A percentile compares a stretch with the other conserved stretches of the same genome.
Conservation (phyloP, 2,888 invertebrate genomes). For the Lasioglossum oenotherae region DNA sequence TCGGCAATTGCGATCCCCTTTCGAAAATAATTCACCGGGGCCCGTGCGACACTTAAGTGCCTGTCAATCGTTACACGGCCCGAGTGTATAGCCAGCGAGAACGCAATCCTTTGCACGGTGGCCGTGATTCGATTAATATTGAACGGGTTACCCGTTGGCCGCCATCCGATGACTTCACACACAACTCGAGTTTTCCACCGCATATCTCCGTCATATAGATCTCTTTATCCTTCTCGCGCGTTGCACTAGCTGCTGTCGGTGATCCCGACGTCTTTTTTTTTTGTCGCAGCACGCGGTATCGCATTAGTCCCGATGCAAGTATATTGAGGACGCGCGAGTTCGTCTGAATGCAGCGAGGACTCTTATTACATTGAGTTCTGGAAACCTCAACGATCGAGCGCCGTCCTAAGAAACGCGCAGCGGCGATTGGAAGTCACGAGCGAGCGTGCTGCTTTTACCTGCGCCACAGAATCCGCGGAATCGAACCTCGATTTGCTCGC, state of each 20-base stretch:
- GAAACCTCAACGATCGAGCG: conserved; percentile 33
- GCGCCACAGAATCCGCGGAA: background rate
- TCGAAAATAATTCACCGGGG: conserved; percentile 59
- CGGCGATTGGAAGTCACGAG: conserved; percentile 28
- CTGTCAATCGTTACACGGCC: conserved; percentile 38
- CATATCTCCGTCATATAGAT: conserved; percentile 58
- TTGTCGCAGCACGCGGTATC: conserved; percentile 64
- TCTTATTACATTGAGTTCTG: conserved; percentile 61
- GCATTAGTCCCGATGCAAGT: conserved; percentile 76
- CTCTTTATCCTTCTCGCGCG: conserved; percentile 42
- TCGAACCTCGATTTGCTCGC: conserved; percentile 8
- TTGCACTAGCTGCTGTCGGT: conserved; percentile 47
- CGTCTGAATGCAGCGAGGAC: conserved; percentile 64
- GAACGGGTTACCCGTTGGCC: conserved; percentile 79
- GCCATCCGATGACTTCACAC: conserved; percentile 72
- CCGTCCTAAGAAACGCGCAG: conserved; percentile 28
- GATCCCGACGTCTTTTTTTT: conserved; percentile 54
- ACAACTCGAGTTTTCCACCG: conserved; percentile 66
- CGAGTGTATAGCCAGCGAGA: conserved; percentile 47
- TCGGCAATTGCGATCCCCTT: conserved; percentile 43
- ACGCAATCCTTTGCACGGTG: conserved; percentile 62
- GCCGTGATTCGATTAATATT: conserved; percentile 80
- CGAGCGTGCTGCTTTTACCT: conserved; percentile 28
- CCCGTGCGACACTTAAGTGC: conserved; percentile 42
- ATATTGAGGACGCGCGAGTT: conserved; percentile 68